phyloP scores from a whole-genome alignment of 2,888 invertebrate genomes.

The Drosophila putrida region DNA sequence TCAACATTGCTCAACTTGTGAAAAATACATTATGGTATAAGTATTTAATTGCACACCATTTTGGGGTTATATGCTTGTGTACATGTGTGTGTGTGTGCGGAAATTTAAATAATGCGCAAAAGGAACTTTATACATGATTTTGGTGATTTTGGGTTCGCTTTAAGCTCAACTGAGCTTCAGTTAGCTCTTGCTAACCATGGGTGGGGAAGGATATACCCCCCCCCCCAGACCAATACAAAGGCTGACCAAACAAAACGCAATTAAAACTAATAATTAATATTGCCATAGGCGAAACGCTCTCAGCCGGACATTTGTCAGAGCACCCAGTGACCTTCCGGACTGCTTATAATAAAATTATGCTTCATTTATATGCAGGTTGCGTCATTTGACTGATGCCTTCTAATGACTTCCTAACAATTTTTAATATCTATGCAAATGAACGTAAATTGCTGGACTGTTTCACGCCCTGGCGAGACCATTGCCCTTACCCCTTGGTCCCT shows the following conservation, averaged over 20 bases:
- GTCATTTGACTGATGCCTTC: constrained; percentile 82
- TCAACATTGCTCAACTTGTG: constrained; percentile 79
- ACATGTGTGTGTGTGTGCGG: constrained; percentile 9
- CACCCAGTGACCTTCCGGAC: constrained; percentile 48
- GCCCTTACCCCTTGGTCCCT: background rate
- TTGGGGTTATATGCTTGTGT: constrained; percentile 38
- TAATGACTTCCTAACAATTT: constrained; percentile 83
- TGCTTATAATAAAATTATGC: constrained; percentile 79
- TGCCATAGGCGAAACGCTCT: constrained; percentile 51
- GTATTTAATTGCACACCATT: constrained; percentile 78
- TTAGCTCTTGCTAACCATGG: constrained; percentile 1
- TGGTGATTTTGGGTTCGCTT: constrained; percentile 20
- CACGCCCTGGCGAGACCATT: constrained; percentile 32
- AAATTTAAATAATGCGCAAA: constrained; percentile 28
- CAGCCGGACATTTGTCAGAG: constrained; percentile 45
- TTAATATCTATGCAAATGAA: constrained; percentile 83
- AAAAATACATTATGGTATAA: constrained; percentile 79
- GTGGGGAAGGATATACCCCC: background rate
- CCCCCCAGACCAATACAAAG: constrained; percentile 26
- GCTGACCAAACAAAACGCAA: constrained; percentile 69
- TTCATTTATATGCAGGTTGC: constrained; percentile 81
- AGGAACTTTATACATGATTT: constrained; percentile 7
- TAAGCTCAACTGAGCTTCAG: constrained; percentile 12
- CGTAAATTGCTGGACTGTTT: constrained; percentile 77
- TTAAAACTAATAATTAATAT: constrained; percentile 78